These are phyloP conservation scores for Pogonocherus hispidulus DNA, from an alignment of 2,888 invertebrate genomes.

Conservation along the genomic window DNA sequence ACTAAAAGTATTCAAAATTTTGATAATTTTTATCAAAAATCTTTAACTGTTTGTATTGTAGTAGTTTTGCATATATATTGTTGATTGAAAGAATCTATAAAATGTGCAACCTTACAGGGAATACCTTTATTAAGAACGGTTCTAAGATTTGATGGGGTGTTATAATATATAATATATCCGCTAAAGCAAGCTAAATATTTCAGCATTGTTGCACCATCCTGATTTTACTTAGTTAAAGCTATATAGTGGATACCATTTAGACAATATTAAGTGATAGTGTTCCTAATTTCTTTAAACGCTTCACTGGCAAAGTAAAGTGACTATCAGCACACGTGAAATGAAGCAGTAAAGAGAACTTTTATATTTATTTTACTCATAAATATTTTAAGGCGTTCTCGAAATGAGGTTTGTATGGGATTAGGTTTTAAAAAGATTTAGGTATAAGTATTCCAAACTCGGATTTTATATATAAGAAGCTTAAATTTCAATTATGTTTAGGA, in stretches of 20 bases:
- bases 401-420: neutral
- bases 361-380: conserved; percentile 3
- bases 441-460: neutral
- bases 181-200: too few species aligned
- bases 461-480: neutral
- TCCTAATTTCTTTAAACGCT: conserved; percentile 13
- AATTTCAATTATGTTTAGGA: neutral
- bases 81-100: too few species aligned
- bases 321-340: neutral
- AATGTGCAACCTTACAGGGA: too few species aligned
- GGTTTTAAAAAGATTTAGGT: neutral
- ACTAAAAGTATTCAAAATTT: too few species aligned
- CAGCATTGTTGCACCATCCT: too few species aligned
- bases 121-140: too few species aligned
- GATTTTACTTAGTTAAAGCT: neutral
- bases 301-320: neutral
- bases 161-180: too few species aligned
- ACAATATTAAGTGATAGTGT: neutral
- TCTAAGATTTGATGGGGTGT: too few species aligned
- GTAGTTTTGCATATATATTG: too few species aligned
- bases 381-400: neutral
- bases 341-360: neutral
- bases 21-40: too few species aligned
- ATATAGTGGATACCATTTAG: neutral
- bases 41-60: too few species aligned